Evolutionary conservation across 2,888 invertebrate genomes (phyloP).

Genomic region (Caenorhabditis japonica): DNA sequence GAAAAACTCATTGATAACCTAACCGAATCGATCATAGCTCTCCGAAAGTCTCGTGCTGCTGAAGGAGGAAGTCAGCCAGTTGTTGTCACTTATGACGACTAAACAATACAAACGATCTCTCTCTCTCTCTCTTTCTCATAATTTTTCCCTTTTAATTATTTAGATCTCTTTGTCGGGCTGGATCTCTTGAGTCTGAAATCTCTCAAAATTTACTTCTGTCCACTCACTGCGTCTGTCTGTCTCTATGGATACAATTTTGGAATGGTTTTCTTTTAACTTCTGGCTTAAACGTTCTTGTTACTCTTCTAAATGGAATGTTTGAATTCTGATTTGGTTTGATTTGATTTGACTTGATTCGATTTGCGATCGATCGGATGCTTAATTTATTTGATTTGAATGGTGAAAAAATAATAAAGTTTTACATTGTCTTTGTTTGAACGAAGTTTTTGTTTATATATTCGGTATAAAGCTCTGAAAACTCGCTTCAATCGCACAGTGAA

Average conservation of each 20-base stretch:
- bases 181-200: conserved; percentile 38
- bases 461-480: no score
- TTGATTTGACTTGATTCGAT: no score
- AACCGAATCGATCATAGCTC: conserved; percentile 53
- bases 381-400: no score
- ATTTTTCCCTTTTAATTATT: background rate
- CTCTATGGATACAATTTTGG: conserved; percentile 19
- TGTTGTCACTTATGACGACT: conserved; percentile 27
- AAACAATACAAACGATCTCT: background rate
- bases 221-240: conserved; percentile 9
- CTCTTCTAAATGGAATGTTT: no score
- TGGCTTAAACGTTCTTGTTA: no score
- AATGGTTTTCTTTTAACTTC: no score
- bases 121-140: background rate
- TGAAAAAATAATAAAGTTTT: no score
- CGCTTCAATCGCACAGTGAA: no score
- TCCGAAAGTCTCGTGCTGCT: conserved; percentile 39
- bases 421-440: no score
- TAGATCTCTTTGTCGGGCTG: conserved; percentile 34
- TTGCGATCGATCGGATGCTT: no score
- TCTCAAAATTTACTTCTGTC: conserved; percentile 13
- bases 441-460: no score
- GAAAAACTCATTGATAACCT: conserved; percentile 54
- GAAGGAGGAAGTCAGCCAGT: conserved; percentile 29
- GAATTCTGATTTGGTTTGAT: no score